Evolutionary conservation across 1,140 invertebrate genomes (phyloP).

Genomic region (Plodia interpunctella): DNA sequence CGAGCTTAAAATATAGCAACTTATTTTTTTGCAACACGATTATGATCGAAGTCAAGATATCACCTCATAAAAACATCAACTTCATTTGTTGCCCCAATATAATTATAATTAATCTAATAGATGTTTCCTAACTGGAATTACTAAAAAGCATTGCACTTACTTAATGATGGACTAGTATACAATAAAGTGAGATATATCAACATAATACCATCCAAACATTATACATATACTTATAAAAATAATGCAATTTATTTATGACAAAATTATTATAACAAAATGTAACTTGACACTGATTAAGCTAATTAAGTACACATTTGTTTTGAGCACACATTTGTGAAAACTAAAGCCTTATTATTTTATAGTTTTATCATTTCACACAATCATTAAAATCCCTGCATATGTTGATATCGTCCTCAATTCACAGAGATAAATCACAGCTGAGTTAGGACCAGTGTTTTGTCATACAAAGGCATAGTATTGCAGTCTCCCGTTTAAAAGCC

Average conservation of each 20-base stretch:
- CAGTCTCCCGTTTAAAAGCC: conserved; percentile 30
- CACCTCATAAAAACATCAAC: background rate
- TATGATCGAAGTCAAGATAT: too few relatives aligned
- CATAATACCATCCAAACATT: conserved; percentile 33
- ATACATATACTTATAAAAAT: conserved; percentile 16
- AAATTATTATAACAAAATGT: background rate
- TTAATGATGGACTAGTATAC: conserved; percentile 54
- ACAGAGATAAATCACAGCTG: conserved; percentile 61
- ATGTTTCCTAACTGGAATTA: conserved; percentile 25
- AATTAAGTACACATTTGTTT: conserved; percentile 9
- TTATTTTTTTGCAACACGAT: too few relatives aligned
- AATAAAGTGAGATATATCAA: conserved; percentile 43
- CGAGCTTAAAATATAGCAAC: too few relatives aligned
- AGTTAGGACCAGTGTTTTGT: conserved; percentile 48
- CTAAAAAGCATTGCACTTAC: conserved; percentile 24
- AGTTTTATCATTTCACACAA: background rate
- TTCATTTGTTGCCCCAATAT: conserved; percentile 1
- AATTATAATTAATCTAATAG: conserved; percentile 6
- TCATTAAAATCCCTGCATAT: conserved; percentile 13
- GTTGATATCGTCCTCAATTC: conserved; percentile 38
- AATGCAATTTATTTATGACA: conserved; percentile 7
- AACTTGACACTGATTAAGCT: background rate
- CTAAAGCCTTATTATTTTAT: too few relatives aligned
- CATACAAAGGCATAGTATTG: conserved; percentile 30
- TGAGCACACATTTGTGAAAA: conserved; percentile 7